Evolutionary conservation across 1,140 invertebrate genomes (phyloP).

Genomic region (Pomacea maculata): DNA sequence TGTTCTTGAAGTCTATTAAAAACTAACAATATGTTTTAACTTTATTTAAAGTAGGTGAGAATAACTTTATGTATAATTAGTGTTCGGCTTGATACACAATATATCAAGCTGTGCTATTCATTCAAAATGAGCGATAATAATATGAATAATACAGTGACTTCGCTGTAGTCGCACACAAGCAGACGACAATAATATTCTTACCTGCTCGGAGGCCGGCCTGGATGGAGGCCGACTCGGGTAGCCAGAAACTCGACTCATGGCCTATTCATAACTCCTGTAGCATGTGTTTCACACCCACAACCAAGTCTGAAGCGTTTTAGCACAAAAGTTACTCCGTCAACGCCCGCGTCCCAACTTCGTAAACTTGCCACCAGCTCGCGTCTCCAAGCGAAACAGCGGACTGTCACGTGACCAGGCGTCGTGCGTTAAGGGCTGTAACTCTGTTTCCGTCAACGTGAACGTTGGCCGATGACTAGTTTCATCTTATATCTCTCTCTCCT

Average conservation of each 20-base stretch:
- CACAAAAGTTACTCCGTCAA: background rate
- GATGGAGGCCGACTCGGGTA: slow-evolving; percentile 20
- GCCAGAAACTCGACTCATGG: slow-evolving; percentile 12
- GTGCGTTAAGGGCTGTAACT: slow-evolving; percentile 9
- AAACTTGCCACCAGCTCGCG: background rate
- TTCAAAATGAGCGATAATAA: no score
- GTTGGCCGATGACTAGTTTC: no score
- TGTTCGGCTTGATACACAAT: no score
- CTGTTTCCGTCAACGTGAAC: background rate
- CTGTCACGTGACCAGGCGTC: slow-evolving; percentile 1
- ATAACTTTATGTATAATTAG: no score
- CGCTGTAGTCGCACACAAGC: no score
- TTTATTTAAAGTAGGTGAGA: no score
- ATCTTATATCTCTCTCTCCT: no score
- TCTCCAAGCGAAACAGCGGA: slow-evolving; percentile 15
- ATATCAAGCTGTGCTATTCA: no score
- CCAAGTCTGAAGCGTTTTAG: background rate
- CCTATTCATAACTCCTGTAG: background rate
- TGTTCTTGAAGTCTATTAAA: no score
- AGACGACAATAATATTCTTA: slow-evolving; percentile 10
- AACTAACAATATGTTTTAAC: no score
- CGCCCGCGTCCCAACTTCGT: background rate
- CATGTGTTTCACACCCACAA: background rate
- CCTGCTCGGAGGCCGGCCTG: slow-evolving; percentile 24
- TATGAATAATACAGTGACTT: no score